Base-by-base conservation (phyloP, 2,888 invertebrate species). In the Mimumesa dahlbomi region DNA sequence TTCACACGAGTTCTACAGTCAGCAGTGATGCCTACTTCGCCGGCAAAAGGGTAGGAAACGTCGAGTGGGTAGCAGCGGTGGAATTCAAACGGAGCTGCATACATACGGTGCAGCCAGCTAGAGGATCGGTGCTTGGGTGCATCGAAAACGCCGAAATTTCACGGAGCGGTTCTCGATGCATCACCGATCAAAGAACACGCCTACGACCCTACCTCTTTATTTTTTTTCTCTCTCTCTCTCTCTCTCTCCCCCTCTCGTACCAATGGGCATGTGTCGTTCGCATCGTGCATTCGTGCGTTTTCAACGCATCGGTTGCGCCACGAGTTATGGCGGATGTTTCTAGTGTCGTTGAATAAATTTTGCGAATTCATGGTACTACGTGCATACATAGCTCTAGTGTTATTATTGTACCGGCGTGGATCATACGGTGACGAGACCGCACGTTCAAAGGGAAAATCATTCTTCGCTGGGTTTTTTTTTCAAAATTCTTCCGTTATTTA, bases 1-100 rank as follows among this genome's bases (percentile, higher is more conserved):
- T 88, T 87, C 85, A 79, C 79, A 73, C 75, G 80, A 82, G 79
- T 85, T 84, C 78, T 69, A 66, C 79, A 79, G 79, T 77, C 82
- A 79, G 70, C 67, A 53, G 79, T 72, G 75, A 77, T 74, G 77
- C 69, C 75, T 79, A 66, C 74, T 73, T 67, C 61, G 64, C 43
- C 48, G 42, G 21, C 11, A 16, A 13, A 49, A 13, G 11, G 21
- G n/a, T 1, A n/a, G 29, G 16, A 18, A 42, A 42, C 5, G 40
- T 6, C 22, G 16, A 34, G 50, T 34, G 46, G 31, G 29, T 16
- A 7, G 18, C 7, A 16, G 14, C 6, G 13, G n/a, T 18, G 6
- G n/a, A 43, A 29, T 18, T 9, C 43, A 50, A 58, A 61, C 40
- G 56, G 9, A 46, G 42, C 16, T n/a, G 61, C 52, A 34, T 42